These are phyloP conservation scores for Corythoichthys haematopterus DNA, from an alignment of 2,113 vertebrate species.

Conservation along the genomic window DNA sequence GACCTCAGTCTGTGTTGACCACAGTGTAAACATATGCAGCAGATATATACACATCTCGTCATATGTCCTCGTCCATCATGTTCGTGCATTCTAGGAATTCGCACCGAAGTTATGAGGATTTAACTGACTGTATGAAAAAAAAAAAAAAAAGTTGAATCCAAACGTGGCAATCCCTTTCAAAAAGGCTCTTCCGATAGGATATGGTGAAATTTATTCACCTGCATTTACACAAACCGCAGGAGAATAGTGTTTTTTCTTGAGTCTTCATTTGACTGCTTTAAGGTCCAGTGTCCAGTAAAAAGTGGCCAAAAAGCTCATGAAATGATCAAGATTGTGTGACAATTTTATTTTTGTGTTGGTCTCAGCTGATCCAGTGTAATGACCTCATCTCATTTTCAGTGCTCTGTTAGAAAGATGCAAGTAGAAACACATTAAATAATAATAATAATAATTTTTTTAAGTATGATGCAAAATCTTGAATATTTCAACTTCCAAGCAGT, in stretches of 20 bases:
- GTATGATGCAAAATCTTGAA: background rate
- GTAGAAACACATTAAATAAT: constrained; percentile 14
- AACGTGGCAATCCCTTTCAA: background rate
- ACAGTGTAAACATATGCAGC: constrained; percentile 51
- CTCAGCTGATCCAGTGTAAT: constrained; percentile 38
- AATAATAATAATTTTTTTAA: too few species aligned
- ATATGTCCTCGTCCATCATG: background rate
- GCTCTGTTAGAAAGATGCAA: constrained; percentile 41
- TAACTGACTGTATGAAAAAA: constrained; percentile 23
- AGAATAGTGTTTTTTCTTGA: too few species aligned
- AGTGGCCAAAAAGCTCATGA: constrained; percentile 11
- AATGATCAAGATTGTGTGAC: constrained; percentile 19
- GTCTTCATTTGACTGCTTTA: constrained; percentile 1
- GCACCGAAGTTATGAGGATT: constrained; percentile 8
- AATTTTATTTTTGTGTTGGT: constrained; percentile 30
- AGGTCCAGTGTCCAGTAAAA: constrained; percentile 20
- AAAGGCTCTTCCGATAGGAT: constrained; percentile 32
- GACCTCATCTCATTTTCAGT: constrained; percentile 17
- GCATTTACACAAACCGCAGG: background rate
- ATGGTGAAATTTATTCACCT: constrained; percentile 9
- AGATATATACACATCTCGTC: constrained; percentile 17
- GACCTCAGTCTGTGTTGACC: constrained; percentile 22
- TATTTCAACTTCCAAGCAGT: too few species aligned
- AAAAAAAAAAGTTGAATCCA: constrained; percentile 11
- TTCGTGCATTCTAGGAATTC: constrained; percentile 29